Conservation (phyloP, 2,113 vertebrate species). For the Seriola rivoliana region DNA sequence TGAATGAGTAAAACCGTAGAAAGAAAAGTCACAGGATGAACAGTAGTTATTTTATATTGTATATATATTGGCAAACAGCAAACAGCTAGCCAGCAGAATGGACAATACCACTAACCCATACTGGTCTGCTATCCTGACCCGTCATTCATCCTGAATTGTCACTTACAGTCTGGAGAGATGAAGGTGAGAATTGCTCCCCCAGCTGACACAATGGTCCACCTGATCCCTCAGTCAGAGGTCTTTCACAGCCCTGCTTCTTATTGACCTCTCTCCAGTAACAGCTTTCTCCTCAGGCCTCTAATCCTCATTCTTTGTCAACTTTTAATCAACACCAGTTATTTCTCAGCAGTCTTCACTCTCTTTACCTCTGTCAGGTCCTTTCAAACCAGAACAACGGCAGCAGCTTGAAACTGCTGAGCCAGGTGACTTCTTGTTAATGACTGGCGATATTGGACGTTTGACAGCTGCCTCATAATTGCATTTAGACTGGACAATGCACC, state of each 20-base stretch:
- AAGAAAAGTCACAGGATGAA: not conserved
- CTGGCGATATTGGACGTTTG: conserved; percentile 2
- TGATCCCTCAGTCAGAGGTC: conserved; percentile 47
- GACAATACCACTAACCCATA: conserved; percentile 3
- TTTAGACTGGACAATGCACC: conserved; percentile 36
- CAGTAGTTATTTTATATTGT: not conserved
- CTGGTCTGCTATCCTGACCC: conserved; percentile 10
- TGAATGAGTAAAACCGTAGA: conserved; percentile 1
- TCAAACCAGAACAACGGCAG: conserved; percentile 25
- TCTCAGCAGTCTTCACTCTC: conserved; percentile 24
- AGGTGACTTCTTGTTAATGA: conserved; percentile 52
- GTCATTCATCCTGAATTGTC: conserved; percentile 33
- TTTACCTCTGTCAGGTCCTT: conserved; percentile 41
- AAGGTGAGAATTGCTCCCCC: conserved; percentile 45
- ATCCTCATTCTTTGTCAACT: conserved; percentile 58
- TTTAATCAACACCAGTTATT: conserved; percentile 61
- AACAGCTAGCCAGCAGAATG: conserved; percentile 8
- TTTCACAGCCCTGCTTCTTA: conserved; percentile 35
- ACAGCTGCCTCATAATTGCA: conserved; percentile 56
- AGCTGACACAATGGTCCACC: conserved; percentile 49
- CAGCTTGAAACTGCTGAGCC: conserved; percentile 36
- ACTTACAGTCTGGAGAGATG: conserved; percentile 31
- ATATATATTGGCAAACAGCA: not conserved
- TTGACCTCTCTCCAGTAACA: conserved; percentile 17
- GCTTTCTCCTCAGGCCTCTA: conserved; percentile 24